Conservation (phyloP, 2,113 vertebrate species). For the Semicossyphus pulcher region DNA sequence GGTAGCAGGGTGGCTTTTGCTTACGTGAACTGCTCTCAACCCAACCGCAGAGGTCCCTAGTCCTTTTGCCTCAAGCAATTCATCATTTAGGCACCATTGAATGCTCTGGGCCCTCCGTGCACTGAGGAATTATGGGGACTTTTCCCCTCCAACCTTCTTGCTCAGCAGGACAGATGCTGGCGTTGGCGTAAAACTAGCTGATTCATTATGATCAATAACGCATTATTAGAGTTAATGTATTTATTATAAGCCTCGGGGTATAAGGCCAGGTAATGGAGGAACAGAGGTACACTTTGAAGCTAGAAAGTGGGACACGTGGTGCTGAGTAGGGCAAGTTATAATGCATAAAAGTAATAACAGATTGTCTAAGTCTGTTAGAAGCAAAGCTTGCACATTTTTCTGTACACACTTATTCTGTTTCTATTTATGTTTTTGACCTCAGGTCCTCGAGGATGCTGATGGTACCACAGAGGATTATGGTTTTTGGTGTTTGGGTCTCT, state of each 20-base stretch:
- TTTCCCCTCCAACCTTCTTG: conserved; percentile 8
- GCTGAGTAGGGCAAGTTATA: conserved; percentile 31
- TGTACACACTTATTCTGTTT: no score
- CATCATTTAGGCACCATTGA: conserved; percentile 68
- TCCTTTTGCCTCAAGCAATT: conserved; percentile 44
- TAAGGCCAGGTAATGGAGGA: conserved; percentile 15
- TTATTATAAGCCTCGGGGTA: conserved; percentile 43
- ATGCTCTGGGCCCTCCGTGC: conserved; percentile 42
- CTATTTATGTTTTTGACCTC: background rate
- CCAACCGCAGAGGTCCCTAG: conserved; percentile 18
- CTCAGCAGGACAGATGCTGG: conserved; percentile 60
- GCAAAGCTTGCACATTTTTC: background rate
- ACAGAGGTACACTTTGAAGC: background rate
- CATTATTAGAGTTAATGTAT: conserved; percentile 65
- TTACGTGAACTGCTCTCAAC: conserved; percentile 5
- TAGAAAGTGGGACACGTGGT: conserved; percentile 15
- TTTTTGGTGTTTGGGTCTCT: conserved; percentile 25
- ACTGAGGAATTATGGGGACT: conserved; percentile 30
- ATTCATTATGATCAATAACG: conserved; percentile 70
- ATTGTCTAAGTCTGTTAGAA: background rate
- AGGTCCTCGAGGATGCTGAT: background rate
- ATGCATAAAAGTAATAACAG: background rate
- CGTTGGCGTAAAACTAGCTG: conserved; percentile 31
- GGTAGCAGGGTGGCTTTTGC: conserved; percentile 49
- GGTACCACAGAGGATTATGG: background rate